Base-by-base conservation (phyloP, 2,888 invertebrate genomes). In the Xestia sexstrigata region DNA sequence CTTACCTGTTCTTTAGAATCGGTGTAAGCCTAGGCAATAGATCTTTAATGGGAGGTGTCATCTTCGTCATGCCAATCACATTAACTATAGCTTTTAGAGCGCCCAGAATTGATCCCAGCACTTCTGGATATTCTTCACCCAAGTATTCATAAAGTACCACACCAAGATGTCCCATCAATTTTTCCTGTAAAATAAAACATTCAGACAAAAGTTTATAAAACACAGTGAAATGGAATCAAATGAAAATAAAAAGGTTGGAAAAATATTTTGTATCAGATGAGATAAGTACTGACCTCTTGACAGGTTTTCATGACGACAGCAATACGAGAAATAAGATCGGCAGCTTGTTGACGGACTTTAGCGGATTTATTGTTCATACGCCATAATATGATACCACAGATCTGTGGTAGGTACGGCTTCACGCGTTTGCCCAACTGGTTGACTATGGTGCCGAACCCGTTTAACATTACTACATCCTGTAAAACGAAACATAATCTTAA, bases 21-120 rank as follows among this genome's bases (percentile, higher is more conserved):
- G 99, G 99, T 1, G 99, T 99, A 60, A 99, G 97, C 79, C 99
- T 97, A 0, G 99, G 99, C 71, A 99, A 96, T 39, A 99, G 97
- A 97, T 99, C 99, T 96, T 99, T 99, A 91, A 99, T 99, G 3
- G 99, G 99, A 9, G 99, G 99, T 5, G 99, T 99, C 99, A 99
- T 99, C 97, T 99, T 99, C 0, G 99, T 99, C 99, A 99, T 99
- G 89, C 99, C 99, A 91, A 99, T 99, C 9, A 99, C 99, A 95
- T 99, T 99, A 9, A 99, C 99, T 88, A 99, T 99, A 0, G 99
- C 99, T 95, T 99, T 99, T n/a, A 99, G 96, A 0, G 99, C 99
- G 2, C 99, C 99, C 71, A 99, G 97, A 92, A 99, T 99, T 67
- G 99, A 99, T 60, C 99, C 99, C 87, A 99, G 97, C 17, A 99